phyloP scores from a whole-genome alignment of 2,113 vertebrate species.

The Daboia siamensis region DNA sequence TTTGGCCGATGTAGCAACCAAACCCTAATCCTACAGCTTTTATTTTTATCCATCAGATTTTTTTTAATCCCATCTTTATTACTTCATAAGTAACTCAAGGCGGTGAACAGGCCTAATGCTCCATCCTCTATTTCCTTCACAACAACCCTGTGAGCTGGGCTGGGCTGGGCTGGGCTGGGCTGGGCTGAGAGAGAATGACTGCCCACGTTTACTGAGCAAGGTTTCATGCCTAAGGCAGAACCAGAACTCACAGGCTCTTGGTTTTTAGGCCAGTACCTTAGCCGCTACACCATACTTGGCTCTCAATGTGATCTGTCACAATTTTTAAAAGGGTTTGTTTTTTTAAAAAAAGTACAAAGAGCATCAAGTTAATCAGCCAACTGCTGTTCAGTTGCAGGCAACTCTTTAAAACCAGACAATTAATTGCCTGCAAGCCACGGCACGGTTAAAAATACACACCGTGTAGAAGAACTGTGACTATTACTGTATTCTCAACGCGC shows the following conservation, averaged over 20 bases:
- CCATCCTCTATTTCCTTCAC: neutral
- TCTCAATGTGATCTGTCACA: neutral
- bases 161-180: neutral
- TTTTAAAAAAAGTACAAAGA: neutral
- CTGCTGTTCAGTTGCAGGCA: neutral
- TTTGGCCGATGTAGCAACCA: neutral
- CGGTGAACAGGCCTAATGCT: neutral
- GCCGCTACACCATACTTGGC: neutral
- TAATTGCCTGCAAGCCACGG: neutral
- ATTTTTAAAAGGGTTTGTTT: neutral
- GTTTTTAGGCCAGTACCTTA: neutral
- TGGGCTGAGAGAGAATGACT: neutral
- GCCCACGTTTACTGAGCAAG: neutral
- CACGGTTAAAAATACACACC: neutral
- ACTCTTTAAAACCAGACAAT: neutral
- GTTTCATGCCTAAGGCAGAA: neutral
- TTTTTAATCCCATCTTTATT: neutral
- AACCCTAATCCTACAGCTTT: neutral
- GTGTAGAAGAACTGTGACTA: neutral
- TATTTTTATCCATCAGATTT: neutral
- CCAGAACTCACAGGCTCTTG: neutral
- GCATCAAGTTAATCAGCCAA: neutral
- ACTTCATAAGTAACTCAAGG: neutral
- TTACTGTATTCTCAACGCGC: conserved; percentile 12
- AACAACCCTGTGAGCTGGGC: neutral